phyloP scores from a whole-genome alignment of 2,797 vertebrate genomes.

The Acanthopagrus latus region DNA sequence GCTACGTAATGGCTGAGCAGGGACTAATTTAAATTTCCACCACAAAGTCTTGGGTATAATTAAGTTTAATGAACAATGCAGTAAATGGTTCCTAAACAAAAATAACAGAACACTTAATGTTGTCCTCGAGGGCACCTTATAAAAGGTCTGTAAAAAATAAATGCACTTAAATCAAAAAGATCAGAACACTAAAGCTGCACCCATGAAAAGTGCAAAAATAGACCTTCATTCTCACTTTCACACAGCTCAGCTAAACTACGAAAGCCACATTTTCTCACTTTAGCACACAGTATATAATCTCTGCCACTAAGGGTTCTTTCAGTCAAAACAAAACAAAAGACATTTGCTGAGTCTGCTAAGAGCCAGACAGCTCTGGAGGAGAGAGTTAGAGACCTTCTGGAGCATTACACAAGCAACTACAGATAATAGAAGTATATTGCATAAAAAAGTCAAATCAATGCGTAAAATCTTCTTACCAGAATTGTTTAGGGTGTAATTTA shows the following conservation, averaged over 20 bases:
- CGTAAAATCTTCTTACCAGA: not conserved
- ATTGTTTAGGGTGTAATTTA: conserved; percentile 6
- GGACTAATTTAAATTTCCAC: conserved; percentile 47
- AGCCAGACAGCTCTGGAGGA: too few relatives aligned
- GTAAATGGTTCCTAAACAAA: conserved; percentile 29
- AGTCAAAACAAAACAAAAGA: too few relatives aligned
- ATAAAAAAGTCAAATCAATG: not conserved
- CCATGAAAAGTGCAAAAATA: conserved; percentile 5
- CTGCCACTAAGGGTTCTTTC: too few relatives aligned
- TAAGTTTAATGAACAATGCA: conserved; percentile 39
- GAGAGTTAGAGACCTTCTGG: too few relatives aligned
- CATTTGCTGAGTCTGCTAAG: too few relatives aligned
- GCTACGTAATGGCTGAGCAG: conserved; percentile 26
- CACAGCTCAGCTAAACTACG: not conserved
- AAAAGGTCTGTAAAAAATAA: conserved; percentile 33
- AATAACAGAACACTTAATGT: not conserved
- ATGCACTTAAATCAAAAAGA: conserved; percentile 26
- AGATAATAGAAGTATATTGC: too few relatives aligned
- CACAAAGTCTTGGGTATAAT: conserved; percentile 43
- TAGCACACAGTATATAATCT: not conserved
- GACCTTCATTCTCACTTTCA: not conserved
- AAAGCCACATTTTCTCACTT: not conserved
- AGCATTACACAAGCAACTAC: not conserved
- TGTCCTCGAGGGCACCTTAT: not conserved
- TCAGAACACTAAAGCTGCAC: conserved; percentile 6